Percentiles rank a stretch among this genome's conserved stretches.
Conservation (phyloP, 2,888 invertebrate species). For the Gasteruption jaculator region DNA sequence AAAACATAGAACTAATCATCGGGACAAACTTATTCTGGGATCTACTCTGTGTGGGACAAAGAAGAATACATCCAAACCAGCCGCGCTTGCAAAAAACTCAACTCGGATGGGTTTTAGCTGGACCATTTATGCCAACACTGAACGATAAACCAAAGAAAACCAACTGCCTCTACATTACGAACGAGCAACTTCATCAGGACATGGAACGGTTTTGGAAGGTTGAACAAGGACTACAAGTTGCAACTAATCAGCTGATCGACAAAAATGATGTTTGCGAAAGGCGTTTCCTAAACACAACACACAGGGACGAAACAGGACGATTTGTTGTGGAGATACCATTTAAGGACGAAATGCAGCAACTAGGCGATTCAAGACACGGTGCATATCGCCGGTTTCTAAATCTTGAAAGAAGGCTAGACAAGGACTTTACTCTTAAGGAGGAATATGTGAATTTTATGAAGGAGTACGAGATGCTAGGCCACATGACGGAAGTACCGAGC, state of each 20-base stretch:
- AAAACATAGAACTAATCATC: constrained; percentile 17
- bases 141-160: not conserved
- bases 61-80: not conserved
- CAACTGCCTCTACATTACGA: constrained; percentile 2
- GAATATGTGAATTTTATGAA: not conserved
- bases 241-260: not conserved
- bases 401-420: not conserved
- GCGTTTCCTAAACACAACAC: not conserved
- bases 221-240: not conserved
- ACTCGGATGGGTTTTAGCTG: constrained; percentile 4
- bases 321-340: not conserved
- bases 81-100: constrained; percentile 6
- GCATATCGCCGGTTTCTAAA: not conserved
- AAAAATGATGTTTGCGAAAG: not conserved
- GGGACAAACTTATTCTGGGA: constrained; percentile 16
- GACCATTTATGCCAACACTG: not conserved
- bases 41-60: constrained; percentile 12
- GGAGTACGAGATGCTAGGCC: not conserved
- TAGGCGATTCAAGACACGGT: not conserved
- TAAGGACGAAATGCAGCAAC: not conserved
- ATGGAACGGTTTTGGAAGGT: constrained; percentile 6
- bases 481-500: too few species aligned
- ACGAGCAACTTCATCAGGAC: not conserved
- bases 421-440: not conserved
- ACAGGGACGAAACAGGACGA: not conserved